Evolutionary conservation across 2,797 vertebrate genomes (phyloP), one percentile per base, ranked within the genome.

Genomic region (Ptychobarbus kaznakovi): DNA sequence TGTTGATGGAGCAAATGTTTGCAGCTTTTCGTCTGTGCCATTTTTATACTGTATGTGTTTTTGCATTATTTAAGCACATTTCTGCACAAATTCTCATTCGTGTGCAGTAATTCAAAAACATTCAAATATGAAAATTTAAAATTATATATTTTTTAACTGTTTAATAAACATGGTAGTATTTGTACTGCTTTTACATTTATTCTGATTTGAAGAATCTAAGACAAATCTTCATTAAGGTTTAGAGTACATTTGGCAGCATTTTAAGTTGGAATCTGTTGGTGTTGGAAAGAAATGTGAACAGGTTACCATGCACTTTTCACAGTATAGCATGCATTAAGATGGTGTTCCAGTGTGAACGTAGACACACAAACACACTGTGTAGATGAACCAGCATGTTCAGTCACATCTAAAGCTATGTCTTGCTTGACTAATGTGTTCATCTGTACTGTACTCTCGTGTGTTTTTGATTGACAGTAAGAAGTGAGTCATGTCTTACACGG

Each of bases 401-500:
- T 46, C 10, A 22, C 61, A 38, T 38, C 18, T 13, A 65, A 20
- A 58, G 8, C 3, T 1, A 3, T 44, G 76, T 65, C 12, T 44
- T 35, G 65, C 15, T 42, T 81, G 38, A 44, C 38, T 73, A 72
- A 44, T 44, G 51, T 38, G n/a, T 22, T 46, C 38, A 28, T 42
- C 35, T 28, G 13, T 15, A 35, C 18, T 35, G 32, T 32, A 32
- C 32, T 32, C 61, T 49, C 2, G 35, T 80, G 25, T 51, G 51
- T 61, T 74, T 6, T 49, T 51, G 32, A 51, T n/a, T n/a, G 18
- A n/a, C 22, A 46, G 44, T 25, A 16, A 38, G 80, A n/a, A 7
- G 18, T 38, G 28, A 42, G 20, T 32, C 5, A 53, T 10, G 20
- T 53, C 92, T 91, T 91, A 92, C 92, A 92, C 92, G 25, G 90